A percentile compares a stretch with the other conserved stretches of the same genome.
These are phyloP conservation scores for Cryptocheilus praepositus DNA, from an alignment of 2,888 invertebrate genomes.

Conservation along the genomic window DNA sequence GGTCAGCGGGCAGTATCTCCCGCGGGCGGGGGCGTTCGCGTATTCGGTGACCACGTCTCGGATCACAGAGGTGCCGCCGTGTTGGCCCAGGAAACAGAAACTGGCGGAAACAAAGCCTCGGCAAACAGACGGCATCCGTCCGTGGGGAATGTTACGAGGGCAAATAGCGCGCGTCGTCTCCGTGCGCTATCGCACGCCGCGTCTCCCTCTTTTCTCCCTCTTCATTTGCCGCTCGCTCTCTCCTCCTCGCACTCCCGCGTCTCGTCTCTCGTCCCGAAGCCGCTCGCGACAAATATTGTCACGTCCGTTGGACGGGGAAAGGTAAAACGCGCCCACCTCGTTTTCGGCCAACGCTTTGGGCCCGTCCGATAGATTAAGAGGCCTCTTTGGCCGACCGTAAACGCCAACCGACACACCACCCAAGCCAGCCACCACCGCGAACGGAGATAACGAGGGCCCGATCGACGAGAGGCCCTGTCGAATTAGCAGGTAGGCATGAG, in stretches of 20 bases:
- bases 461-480: constrained; percentile 53
- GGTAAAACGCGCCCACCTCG: constrained; percentile 36
- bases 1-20: neutral
- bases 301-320: constrained; percentile 39
- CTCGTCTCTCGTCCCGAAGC: constrained; percentile 8
- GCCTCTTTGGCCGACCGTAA: constrained; percentile 38
- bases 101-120: constrained; percentile 73
- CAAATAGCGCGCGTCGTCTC: constrained; percentile 62
- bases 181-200: constrained; percentile 37
- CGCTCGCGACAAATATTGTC: constrained; percentile 66
- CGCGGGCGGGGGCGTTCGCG: constrained; percentile 34
- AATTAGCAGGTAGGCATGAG: constrained; percentile 61
- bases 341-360: constrained; percentile 35
- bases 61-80: constrained; percentile 68
- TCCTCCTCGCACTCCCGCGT: constrained; percentile 5
- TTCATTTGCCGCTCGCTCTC: too few relatives aligned
- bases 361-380: constrained; percentile 51
- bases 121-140: constrained; percentile 63
- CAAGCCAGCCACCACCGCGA: constrained; percentile 8
- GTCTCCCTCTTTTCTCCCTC: constrained; percentile 4
- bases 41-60: constrained; percentile 61
- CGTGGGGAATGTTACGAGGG: constrained; percentile 66
- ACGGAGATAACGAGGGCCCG: constrained; percentile 23
- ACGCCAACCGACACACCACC: constrained; percentile 35
- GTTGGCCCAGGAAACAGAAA: constrained; percentile 74